Evolutionary conservation across 2,888 invertebrate species (phyloP).

Genomic region (Drosophila rubida): DNA sequence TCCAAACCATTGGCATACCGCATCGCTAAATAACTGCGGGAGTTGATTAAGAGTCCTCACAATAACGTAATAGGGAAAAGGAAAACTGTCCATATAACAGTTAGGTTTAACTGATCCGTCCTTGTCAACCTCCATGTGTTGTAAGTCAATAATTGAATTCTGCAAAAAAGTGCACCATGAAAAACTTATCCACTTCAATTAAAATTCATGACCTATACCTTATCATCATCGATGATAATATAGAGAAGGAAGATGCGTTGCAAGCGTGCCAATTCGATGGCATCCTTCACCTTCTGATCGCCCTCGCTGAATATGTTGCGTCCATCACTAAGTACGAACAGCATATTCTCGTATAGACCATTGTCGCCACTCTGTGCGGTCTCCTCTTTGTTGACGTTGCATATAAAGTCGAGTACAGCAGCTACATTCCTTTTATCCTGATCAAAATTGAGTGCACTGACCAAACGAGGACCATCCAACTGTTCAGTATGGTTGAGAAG

Average conservation of each 20-base stretch:
- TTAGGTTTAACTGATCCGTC: conserved; percentile 86
- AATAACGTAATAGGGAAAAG: conserved; percentile 98
- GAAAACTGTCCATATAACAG: conserved; percentile 97
- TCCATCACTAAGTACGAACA: conserved; percentile 98
- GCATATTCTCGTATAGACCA: conserved; percentile 86
- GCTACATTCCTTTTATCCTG: conserved; percentile 96
- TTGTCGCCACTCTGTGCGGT: conserved; percentile 83
- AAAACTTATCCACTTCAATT: fast-evolving
- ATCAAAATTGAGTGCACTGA: conserved; percentile 93
- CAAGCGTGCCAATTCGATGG: conserved; percentile 92
- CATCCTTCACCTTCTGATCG: conserved; percentile 89
- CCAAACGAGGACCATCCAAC: conserved; percentile 91
- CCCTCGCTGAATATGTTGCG: conserved; percentile 96
- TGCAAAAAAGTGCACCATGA: conserved; percentile 84
- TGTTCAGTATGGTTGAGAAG: conserved; percentile 95
- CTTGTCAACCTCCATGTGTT: conserved; percentile 86
- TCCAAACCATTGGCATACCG: conserved; percentile 82
- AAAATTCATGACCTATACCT: conserved; percentile 87
- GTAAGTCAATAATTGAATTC: conserved; percentile 96
- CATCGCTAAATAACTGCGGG: conserved; percentile 96
- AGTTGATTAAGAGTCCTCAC: conserved; percentile 94
- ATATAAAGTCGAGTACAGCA: conserved; percentile 91
- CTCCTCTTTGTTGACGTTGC: conserved; percentile 87
- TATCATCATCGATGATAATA: conserved; percentile 96
- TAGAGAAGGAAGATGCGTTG: conserved; percentile 97